Evolutionary conservation across 1,140 invertebrate genomes (phyloP).

Genomic region (Pseudomyrmex cubaensis): DNA sequence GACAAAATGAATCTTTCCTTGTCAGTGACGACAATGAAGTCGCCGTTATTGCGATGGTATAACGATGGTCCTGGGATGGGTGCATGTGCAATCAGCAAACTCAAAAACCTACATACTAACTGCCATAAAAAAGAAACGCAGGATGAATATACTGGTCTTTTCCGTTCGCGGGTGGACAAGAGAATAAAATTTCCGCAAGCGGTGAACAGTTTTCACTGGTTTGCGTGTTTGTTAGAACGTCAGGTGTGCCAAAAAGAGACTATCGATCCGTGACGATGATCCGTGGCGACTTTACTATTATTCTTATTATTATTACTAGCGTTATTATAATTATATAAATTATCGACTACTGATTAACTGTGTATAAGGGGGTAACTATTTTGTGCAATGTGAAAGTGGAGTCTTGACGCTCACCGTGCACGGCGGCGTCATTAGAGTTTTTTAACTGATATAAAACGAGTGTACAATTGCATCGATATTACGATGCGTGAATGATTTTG

Average conservation of each 20-base stretch:
- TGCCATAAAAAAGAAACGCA: constrained; percentile 61
- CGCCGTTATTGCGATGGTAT: constrained; percentile 65
- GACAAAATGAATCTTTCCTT: constrained; percentile 23
- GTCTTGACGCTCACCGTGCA: constrained; percentile 35
- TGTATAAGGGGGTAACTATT: constrained; percentile 69
- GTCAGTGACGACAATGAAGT: constrained; percentile 38
- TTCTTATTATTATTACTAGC: constrained; percentile 61
- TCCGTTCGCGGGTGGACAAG: neutral
- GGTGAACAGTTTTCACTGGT: neutral
- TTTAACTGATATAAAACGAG: constrained; percentile 59
- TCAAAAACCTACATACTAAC: constrained; percentile 63
- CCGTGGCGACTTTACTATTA: constrained; percentile 71
- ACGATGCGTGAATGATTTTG: constrained; percentile 59
- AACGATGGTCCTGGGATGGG: constrained; percentile 81
- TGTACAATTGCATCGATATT: constrained; percentile 66
- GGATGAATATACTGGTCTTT: neutral
- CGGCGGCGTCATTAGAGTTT: constrained; percentile 62
- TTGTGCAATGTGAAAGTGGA: constrained; percentile 66
- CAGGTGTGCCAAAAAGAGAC: constrained; percentile 41
- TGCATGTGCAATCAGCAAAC: constrained; percentile 79
- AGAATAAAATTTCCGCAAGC: neutral
- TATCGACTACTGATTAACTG: constrained; percentile 26
- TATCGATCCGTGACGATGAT: constrained; percentile 59
- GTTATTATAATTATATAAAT: constrained; percentile 67
- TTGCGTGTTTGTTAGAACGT: constrained; percentile 6